Percentiles rank a stretch among this genome's conserved stretches.
These are phyloP conservation scores for Epizoanthus ramosus DNA, from an alignment of 92 coral and sea anemone genomes.

Conservation along the genomic window DNA sequence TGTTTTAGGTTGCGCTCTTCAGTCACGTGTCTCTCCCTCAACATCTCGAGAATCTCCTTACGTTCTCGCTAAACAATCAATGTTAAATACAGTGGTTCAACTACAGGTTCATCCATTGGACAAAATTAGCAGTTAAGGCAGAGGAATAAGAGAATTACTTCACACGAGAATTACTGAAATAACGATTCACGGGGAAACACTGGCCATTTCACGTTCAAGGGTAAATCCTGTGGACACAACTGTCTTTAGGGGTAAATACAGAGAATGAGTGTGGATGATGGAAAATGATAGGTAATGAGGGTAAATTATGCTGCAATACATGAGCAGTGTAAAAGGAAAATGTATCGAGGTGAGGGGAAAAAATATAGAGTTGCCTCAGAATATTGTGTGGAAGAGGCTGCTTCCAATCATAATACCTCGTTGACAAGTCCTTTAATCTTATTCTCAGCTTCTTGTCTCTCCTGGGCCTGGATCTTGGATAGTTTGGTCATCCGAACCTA, in stretches of 20 bases:
- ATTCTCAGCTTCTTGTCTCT: constrained; percentile 80
- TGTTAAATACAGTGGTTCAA: not conserved
- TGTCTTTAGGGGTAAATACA: too few species aligned
- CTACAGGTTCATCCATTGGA: not conserved
- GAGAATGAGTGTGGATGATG: not conserved
- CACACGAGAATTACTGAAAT: too few species aligned
- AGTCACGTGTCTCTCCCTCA: constrained; percentile 70
- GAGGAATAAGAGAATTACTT: too few species aligned
- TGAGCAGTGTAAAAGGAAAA: not conserved
- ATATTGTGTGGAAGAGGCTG: not conserved
- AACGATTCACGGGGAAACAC: too few species aligned
- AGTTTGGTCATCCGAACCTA: constrained; percentile 40
- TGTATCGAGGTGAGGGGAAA: not conserved
- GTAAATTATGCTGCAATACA: not conserved
- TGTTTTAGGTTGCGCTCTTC: constrained; percentile 84
- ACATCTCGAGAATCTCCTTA: constrained; percentile 70
- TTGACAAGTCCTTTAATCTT: constrained; percentile 77
- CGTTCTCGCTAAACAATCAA: constrained; percentile 72
- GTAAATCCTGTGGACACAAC: too few species aligned
- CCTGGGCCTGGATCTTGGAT: constrained; percentile 66
- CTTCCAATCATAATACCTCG: constrained; percentile 52
- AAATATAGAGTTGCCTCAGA: not conserved
- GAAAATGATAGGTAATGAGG: not conserved
- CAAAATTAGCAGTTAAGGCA: not conserved
- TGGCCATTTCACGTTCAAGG: too few species aligned